Conservation (phyloP, 2,797 vertebrate species). For the Pangasius djambal region DNA sequence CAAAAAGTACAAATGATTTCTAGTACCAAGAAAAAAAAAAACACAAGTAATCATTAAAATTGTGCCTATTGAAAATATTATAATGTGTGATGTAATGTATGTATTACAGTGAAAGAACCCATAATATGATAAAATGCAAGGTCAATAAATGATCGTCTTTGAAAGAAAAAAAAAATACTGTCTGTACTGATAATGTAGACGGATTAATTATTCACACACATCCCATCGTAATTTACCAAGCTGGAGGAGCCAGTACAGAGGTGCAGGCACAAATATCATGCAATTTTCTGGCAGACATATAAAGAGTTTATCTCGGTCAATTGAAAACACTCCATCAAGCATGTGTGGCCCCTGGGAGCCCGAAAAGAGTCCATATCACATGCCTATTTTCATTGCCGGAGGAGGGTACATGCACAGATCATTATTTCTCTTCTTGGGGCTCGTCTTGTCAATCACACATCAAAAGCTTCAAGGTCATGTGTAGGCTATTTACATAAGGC, state of each 20-base stretch:
- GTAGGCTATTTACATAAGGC: conserved; percentile 70
- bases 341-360: conserved; percentile 49
- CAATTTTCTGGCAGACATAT: conserved; percentile 59
- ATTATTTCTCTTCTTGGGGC: conserved; percentile 55
- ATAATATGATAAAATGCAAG: conserved; percentile 19
- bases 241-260: conserved; percentile 44
- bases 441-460: conserved; percentile 68
- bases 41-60: neutral
- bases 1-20: neutral
- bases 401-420: conserved; percentile 59
- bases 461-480: conserved; percentile 71
- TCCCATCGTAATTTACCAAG: conserved; percentile 54
- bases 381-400: conserved; percentile 59
- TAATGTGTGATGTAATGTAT: neutral
- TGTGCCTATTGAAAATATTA: neutral
- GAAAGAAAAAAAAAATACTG: conserved; percentile 36
- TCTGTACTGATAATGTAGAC: conserved; percentile 37
- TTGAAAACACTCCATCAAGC: conserved; percentile 72
- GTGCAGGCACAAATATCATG: conserved; percentile 51
- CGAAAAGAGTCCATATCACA: conserved; percentile 50
- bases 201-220: conserved; percentile 57
- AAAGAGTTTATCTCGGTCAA: conserved; percentile 78
- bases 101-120: neutral
- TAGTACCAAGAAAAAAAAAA: neutral
- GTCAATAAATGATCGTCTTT: neutral